Conservation (phyloP, 2,113 vertebrate species). For the Clinocottus analis region DNA sequence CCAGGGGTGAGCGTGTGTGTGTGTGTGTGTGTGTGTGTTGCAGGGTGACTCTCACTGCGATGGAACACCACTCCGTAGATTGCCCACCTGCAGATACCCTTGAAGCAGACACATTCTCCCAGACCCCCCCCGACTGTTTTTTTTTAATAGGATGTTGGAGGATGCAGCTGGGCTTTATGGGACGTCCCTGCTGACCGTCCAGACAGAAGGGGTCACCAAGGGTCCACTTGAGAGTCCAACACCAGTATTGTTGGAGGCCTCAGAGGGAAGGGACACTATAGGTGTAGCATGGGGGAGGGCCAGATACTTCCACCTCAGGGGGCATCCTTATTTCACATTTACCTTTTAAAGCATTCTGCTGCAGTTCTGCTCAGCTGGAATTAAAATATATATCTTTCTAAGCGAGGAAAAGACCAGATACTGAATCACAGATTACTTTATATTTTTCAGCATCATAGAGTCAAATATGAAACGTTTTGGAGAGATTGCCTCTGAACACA, state of each 20-base stretch:
- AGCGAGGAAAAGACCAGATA: neutral
- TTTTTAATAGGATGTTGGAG: slow-evolving; percentile 81
- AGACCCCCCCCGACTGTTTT: slow-evolving; percentile 6
- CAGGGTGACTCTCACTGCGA: slow-evolving; percentile 37
- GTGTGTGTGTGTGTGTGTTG: slow-evolving; percentile 3
- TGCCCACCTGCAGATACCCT: slow-evolving; percentile 79
- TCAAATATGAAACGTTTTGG: neutral
- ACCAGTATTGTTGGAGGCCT: neutral
- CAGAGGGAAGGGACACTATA: neutral
- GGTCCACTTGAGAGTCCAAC: slow-evolving; percentile 42
- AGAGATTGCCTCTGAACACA: neutral
- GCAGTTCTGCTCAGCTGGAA: neutral
- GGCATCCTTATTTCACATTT: neutral
- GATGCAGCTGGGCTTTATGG: slow-evolving; percentile 80
- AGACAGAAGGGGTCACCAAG: slow-evolving; percentile 54
- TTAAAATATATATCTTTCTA: neutral
- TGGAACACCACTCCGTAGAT: slow-evolving; percentile 80
- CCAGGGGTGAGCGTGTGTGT: slow-evolving; percentile 5
- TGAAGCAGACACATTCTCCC: slow-evolving; percentile 58
- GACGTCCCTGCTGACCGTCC: slow-evolving; percentile 54
- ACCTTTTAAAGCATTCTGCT: neutral
- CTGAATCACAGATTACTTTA: neutral
- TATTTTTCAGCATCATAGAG: neutral
- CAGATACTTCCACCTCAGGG: neutral
- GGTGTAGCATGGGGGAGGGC: neutral